phyloP scores from a whole-genome alignment of 2,888 invertebrate species.

The Himalopsyche japonica region DNA sequence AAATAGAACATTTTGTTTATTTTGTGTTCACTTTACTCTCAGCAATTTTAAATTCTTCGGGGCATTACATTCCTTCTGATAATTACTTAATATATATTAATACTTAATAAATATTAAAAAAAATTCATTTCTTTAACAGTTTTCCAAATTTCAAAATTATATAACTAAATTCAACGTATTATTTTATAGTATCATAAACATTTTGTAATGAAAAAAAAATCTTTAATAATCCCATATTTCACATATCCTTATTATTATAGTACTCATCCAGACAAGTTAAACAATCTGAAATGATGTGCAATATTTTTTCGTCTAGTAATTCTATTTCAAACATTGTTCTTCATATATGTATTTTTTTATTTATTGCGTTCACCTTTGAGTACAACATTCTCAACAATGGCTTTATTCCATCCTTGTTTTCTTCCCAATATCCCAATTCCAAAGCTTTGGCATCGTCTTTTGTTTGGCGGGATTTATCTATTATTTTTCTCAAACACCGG shows the following conservation, averaged over 20 bases:
- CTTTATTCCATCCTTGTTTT: background rate
- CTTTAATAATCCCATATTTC: too few species aligned
- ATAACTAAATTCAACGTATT: too few species aligned
- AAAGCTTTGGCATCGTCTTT: background rate
- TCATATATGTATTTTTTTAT: background rate
- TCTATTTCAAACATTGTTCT: background rate
- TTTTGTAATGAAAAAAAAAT: too few species aligned
- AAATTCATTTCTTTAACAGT: too few species aligned
- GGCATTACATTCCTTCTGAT: too few species aligned
- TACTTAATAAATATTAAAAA: too few species aligned
- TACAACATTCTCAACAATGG: background rate
- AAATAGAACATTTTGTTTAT: too few species aligned
- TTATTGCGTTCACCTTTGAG: background rate
- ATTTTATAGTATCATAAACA: too few species aligned
- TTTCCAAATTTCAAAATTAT: too few species aligned
- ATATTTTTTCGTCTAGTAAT: background rate
- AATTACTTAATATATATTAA: too few species aligned
- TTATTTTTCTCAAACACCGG: conserved; percentile 28
- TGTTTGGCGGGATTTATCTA: conserved; percentile 16
- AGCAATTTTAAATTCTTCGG: too few species aligned
- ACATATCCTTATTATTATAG: background rate
- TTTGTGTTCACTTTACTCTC: too few species aligned
- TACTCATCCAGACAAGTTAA: background rate
- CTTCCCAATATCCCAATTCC: background rate
- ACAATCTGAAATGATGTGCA: background rate